Evolutionary conservation across 2,113 vertebrate genomes (phyloP).

Genomic region (Oryzias curvinotus): DNA sequence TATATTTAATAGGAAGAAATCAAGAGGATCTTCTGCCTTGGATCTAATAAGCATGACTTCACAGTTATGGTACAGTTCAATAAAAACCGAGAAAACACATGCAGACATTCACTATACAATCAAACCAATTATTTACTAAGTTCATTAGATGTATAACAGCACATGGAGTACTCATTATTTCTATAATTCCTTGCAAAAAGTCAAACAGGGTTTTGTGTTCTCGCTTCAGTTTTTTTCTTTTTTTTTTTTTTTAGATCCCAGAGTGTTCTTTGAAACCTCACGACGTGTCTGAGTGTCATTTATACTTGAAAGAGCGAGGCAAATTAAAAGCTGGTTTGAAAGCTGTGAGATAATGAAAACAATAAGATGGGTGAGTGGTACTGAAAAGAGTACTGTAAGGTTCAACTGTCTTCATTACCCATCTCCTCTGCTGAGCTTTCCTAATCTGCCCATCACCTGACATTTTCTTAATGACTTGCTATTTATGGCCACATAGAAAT

Average conservation of each 20-base stretch:
- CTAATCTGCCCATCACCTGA: conserved; percentile 75
- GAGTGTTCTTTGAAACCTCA: conserved; percentile 21
- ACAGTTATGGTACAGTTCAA: conserved; percentile 1
- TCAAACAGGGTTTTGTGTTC: conserved; percentile 16
- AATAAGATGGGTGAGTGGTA: conserved; percentile 42
- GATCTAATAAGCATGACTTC: not conserved
- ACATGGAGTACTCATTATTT: conserved; percentile 45
- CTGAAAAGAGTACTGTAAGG: conserved; percentile 44
- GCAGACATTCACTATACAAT: conserved; percentile 16
- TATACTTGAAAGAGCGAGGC: conserved; percentile 29
- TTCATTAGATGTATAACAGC: conserved; percentile 51
- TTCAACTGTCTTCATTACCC: conserved; percentile 67
- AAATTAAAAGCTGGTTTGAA: conserved; percentile 37
- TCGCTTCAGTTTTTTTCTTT: conserved; percentile 13
- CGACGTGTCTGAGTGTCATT: conserved; percentile 14
- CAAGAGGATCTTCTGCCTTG: not conserved
- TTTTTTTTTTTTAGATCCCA: not conserved
- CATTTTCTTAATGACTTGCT: conserved; percentile 76
- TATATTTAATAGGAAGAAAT: not conserved
- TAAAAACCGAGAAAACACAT: not conserved
- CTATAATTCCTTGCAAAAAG: conserved; percentile 31
- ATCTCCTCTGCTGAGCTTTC: conserved; percentile 54
- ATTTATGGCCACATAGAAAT: conserved; percentile 71
- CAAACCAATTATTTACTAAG: conserved; percentile 28
- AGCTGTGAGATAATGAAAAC: conserved; percentile 41